phyloP scores from a whole-genome alignment of 2,888 invertebrate genomes.

The Cheilosia urbana region DNA sequence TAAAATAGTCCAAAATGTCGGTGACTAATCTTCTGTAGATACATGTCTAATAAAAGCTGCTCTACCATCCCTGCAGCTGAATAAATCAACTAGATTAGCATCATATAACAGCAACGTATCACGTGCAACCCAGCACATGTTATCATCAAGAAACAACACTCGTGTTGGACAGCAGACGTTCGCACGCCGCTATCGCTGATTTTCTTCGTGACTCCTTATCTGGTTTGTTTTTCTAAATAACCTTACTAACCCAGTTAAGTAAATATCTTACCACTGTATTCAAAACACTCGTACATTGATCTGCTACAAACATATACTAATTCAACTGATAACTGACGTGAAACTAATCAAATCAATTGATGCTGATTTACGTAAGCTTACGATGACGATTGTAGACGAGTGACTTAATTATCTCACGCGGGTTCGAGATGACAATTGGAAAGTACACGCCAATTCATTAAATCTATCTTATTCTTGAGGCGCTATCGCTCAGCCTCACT shows the following conservation, averaged over 20 bases:
- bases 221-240: not conserved
- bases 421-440: not conserved
- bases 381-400: slow-evolving; percentile 17
- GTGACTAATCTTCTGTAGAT: too few relatives aligned
- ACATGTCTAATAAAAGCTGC: too few relatives aligned
- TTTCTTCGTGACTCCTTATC: not conserved
- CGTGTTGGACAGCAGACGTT: not conserved
- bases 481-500: not conserved
- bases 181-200: not conserved
- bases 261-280: not conserved
- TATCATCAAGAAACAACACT: not conserved
- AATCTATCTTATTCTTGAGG: slow-evolving; percentile 10
- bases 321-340: slow-evolving; percentile 10
- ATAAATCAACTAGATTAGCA: too few relatives aligned
- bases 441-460: not conserved
- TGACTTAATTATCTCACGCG: slow-evolving; percentile 43
- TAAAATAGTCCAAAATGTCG: too few relatives aligned
- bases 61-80: too few relatives aligned
- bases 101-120: not conserved
- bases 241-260: not conserved
- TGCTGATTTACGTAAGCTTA: slow-evolving; percentile 33
- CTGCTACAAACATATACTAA: slow-evolving; percentile 4
- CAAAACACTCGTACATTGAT: slow-evolving; percentile 7
- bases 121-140: not conserved
- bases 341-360: slow-evolving; percentile 49